phyloP scores from a whole-genome alignment of 2,797 vertebrate species.

The Enteromius argenteus region DNA sequence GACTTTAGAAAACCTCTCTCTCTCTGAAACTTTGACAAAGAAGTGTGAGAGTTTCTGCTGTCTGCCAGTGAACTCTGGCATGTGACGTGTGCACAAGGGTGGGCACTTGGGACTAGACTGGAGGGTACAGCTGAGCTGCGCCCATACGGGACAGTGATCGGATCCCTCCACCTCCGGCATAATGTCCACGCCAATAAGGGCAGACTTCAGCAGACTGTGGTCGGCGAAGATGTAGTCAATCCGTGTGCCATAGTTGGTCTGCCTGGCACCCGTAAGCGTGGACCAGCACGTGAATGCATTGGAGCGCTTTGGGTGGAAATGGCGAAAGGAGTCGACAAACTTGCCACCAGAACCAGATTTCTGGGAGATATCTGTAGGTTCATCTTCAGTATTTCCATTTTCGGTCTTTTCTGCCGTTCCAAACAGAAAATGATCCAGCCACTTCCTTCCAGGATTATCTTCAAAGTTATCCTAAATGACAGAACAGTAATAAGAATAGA shows the following conservation, averaged over 20 bases:
- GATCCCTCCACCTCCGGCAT: slow-evolving; percentile 90
- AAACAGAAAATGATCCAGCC: slow-evolving; percentile 82
- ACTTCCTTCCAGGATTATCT: slow-evolving; percentile 87
- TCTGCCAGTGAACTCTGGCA: slow-evolving; percentile 88
- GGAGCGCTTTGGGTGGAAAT: slow-evolving; percentile 83
- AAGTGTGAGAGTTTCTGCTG: slow-evolving; percentile 88
- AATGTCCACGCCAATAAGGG: slow-evolving; percentile 81
- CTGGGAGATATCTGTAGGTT: slow-evolving; percentile 34
- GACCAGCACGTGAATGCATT: slow-evolving; percentile 91
- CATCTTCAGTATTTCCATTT: slow-evolving; percentile 41
- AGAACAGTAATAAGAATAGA: slow-evolving; percentile 30
- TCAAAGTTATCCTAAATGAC: slow-evolving; percentile 82
- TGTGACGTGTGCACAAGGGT: slow-evolving; percentile 80
- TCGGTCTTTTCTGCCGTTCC: slow-evolving; percentile 34
- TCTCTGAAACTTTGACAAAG: slow-evolving; percentile 78
- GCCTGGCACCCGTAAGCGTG: slow-evolving; percentile 83
- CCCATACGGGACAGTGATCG: slow-evolving; percentile 90
- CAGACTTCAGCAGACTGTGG: slow-evolving; percentile 70
- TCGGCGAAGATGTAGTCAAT: slow-evolving; percentile 90
- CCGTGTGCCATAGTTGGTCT: slow-evolving; percentile 90
- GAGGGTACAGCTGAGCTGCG: slow-evolving; percentile 74
- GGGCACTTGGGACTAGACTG: slow-evolving; percentile 78
- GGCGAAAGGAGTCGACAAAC: slow-evolving; percentile 87
- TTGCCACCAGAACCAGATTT: slow-evolving; percentile 62
- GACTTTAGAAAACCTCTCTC: slow-evolving; percentile 51